phyloP scores from a whole-genome alignment of 2,113 vertebrate species.

The Galbula dea region DNA sequence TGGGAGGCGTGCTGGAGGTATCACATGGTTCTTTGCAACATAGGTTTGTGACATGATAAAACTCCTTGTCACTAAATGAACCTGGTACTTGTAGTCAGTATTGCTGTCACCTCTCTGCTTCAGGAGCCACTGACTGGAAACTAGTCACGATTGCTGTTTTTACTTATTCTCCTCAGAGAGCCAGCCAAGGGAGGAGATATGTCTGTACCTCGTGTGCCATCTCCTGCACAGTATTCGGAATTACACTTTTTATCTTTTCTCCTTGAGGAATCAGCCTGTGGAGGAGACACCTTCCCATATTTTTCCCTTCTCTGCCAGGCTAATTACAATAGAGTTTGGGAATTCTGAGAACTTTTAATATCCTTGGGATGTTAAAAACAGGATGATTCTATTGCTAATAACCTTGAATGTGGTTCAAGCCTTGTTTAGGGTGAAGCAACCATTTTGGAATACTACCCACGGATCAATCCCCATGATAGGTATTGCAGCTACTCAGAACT shows the following conservation, averaged over 20 bases:
- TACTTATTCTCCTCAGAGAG: background rate
- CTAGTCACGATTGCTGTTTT: background rate
- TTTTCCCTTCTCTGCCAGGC: background rate
- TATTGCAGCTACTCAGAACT: too few relatives aligned
- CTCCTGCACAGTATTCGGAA: background rate
- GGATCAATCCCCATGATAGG: too few relatives aligned
- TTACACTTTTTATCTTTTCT: background rate
- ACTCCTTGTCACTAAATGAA: background rate
- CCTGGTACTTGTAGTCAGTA: background rate
- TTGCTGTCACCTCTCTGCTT: background rate
- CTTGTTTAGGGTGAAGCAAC: too few relatives aligned
- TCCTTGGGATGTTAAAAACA: background rate
- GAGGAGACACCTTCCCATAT: background rate
- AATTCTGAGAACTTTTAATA: background rate
- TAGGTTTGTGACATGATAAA: background rate
- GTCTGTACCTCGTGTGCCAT: background rate
- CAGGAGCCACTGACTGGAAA: background rate
- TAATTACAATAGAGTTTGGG: background rate
- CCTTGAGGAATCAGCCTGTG: background rate
- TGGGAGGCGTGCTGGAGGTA: background rate
- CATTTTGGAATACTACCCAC: too few relatives aligned
- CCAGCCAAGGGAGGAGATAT: background rate
- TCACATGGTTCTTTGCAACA: background rate
- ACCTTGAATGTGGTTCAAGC: background rate
- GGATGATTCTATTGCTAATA: background rate